Percentiles rank a stretch among this genome's conserved stretches.
Conservation (phyloP, 2,113 vertebrate species). For the Jaculus jaculus region DNA sequence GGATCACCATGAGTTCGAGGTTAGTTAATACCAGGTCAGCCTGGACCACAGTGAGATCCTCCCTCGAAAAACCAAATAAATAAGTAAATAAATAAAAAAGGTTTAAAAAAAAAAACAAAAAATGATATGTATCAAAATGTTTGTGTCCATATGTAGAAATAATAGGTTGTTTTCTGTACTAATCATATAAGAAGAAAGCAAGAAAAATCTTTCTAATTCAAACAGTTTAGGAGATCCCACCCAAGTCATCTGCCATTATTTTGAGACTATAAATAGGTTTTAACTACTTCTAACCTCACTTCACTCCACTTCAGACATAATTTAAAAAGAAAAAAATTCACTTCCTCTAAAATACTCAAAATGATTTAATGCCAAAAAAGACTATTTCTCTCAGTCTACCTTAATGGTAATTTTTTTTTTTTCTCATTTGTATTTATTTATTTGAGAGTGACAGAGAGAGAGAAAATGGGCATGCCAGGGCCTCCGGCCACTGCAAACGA, state of each 20-base stretch:
- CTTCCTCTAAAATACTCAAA: neutral
- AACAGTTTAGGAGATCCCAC: neutral
- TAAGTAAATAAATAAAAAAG: no score
- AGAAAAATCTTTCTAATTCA: conserved; percentile 22
- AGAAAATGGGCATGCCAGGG: no score
- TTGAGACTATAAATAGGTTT: conserved; percentile 3
- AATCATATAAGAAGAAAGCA: neutral
- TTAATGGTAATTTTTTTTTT: conserved; percentile 6
- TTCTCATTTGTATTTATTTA: no score
- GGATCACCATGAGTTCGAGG: no score
- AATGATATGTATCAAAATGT: neutral
- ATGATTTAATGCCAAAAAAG: neutral
- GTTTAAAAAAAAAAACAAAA: neutral
- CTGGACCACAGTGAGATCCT: no score
- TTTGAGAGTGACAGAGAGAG: no score
- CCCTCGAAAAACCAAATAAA: no score
- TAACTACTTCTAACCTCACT: conserved; percentile 23
- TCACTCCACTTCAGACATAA: conserved; percentile 10
- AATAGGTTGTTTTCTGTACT: conserved; percentile 17
- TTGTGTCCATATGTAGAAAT: neutral
- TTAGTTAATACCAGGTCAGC: no score
- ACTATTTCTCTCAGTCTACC: neutral
- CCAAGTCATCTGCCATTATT: conserved; percentile 11
- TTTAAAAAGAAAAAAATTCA: neutral
- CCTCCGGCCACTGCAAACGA: no score